phyloP scores from a whole-genome alignment of 1,140 invertebrate genomes.

The Sinella curviseta region DNA sequence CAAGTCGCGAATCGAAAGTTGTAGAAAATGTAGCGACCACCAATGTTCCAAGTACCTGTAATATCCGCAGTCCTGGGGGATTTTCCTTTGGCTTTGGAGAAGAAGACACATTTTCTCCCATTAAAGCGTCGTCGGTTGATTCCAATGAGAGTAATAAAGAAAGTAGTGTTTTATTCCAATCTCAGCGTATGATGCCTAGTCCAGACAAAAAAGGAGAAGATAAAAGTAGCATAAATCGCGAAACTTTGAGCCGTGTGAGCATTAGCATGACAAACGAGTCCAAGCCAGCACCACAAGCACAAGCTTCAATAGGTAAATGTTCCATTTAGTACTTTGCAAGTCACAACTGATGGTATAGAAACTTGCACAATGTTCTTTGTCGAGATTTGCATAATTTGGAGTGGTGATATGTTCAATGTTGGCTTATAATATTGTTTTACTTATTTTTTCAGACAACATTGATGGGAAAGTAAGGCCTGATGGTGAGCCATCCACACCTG shows the following conservation, averaged over 20 bases:
- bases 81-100: conserved; percentile 16
- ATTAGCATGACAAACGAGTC: background rate
- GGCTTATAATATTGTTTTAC: too few relatives aligned
- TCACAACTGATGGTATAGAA: conserved; percentile 18
- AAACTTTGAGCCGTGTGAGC: background rate
- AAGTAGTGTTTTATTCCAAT: background rate
- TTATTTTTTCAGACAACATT: too few relatives aligned
- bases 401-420: background rate
- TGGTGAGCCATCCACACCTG: too few relatives aligned
- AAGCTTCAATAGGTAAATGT: background rate
- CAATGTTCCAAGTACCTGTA: too few relatives aligned
- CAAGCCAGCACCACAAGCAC: background rate
- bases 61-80: background rate
- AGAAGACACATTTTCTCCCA: background rate
- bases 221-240: background rate
- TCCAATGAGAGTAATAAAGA: background rate
- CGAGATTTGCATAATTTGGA: background rate
- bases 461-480: too few relatives aligned
- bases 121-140: background rate
- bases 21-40: background rate
- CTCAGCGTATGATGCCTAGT: background rate
- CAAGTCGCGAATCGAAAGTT: background rate
- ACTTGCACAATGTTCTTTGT: too few relatives aligned
- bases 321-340: background rate
- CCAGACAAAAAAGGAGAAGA: background rate